A percentile compares a stretch with the other conserved stretches of the same genome.
Conservation (phyloP, 2,113 vertebrate species). For the Podocnemis expansa region DNA sequence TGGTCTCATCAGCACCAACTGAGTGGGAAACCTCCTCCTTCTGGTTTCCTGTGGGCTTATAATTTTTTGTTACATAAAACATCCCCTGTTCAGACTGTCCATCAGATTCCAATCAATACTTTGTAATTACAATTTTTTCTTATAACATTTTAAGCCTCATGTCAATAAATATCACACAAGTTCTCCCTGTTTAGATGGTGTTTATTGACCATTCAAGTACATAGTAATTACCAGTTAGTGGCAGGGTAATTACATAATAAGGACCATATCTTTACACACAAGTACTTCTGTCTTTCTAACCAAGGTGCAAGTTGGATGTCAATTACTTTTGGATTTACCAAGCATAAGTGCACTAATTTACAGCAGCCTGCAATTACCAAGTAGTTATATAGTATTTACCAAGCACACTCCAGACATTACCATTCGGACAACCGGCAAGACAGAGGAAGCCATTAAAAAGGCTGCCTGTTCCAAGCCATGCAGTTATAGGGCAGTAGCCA, state of each 20-base stretch:
- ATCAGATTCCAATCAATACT: background rate
- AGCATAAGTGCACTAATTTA: background rate
- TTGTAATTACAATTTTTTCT: background rate
- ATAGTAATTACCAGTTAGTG: background rate
- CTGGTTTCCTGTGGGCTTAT: background rate
- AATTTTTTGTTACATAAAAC: fast-evolving
- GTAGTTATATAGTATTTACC: background rate
- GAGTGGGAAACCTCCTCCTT: fast-evolving
- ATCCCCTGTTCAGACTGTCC: background rate
- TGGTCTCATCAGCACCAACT: fast-evolving
- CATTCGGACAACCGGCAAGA: background rate
- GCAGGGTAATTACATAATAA: background rate
- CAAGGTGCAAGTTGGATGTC: background rate
- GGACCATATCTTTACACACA: background rate
- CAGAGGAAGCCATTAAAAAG: background rate
- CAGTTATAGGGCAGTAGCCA: background rate
- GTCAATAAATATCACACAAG: background rate
- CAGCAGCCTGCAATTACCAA: slow-evolving; percentile 10
- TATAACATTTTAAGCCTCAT: slow-evolving; percentile 18
- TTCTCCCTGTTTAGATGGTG: slow-evolving; percentile 19
- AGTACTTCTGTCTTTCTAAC: background rate
- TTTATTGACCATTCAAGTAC: slow-evolving; percentile 51
- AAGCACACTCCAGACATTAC: background rate
- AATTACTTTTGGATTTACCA: background rate
- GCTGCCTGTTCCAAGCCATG: fast-evolving